Base-by-base conservation (phyloP, 30 jellyfish, hydroid and myxozoan species). In the Catostylus mosaicus region DNA sequence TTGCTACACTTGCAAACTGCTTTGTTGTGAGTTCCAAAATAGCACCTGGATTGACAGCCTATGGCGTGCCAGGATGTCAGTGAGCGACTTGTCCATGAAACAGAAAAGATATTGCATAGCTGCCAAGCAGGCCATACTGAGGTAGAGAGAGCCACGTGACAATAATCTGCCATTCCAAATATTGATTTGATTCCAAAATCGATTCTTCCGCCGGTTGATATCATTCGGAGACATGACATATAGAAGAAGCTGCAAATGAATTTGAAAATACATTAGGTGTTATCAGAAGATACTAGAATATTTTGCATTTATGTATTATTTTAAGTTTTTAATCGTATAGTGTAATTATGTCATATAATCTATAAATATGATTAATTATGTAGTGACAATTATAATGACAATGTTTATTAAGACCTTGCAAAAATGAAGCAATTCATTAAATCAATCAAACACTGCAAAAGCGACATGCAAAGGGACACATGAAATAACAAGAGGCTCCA, bases 111-210 rank as follows among this genome's bases (percentile, higher is more conserved):
- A 34, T 83, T 83, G 75, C 93, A 83, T 47, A 73, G 24, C 47
- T 72, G 75, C 86, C 86, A 73, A 0, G 86, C 86, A 14, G 93
- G 93, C 86, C 86, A 83, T 1, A 40, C 70, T 19, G 86, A 52
- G 9, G 86, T 70, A 20, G 75, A 38, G 40, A 83, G 56, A 18
- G 86, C 86, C 18, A 78, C 66, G 18, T 83, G 86, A 38, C 88
- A 84, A 77, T 72, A 72, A 26, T 84, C 88, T 38, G 95, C 95
- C 66, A 75, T 31, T 8, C 88, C 88, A 27, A 84, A 63, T 7
- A 84, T 27, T 60, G 95, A 30, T 47, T 75, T 73, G 67, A 63
- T 50, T 0, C 88, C 88, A 52, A 31, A 65, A 20, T 73, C 95
- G 19, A 84, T 68, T 31, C 36, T 48, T 18, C 82, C 88, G 11